Evolutionary conservation across 2,113 vertebrate genomes (phyloP), one percentile per base, ranked within the genome.

Genomic region (Hypanus sabinus): DNA sequence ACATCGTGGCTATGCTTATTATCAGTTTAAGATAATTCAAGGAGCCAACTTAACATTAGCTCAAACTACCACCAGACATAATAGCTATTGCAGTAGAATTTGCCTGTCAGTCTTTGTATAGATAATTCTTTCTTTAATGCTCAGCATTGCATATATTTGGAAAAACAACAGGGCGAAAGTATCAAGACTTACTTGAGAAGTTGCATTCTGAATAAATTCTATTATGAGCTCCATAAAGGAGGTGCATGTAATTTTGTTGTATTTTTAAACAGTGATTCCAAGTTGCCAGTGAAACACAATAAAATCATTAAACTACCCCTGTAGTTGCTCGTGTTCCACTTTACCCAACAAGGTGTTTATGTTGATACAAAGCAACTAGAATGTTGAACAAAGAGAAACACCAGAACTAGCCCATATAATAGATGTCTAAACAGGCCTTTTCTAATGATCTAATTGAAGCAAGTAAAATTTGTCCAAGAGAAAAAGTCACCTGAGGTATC

Each of bases 141-240:
- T 9, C 70, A 38, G 8, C 8, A 71, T 16, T 71, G 18, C 30
- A 90, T n/a, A 90, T 62, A 38, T 68, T 11, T 92, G 70, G 46
- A 46, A 46, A 46, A 46, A 46, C 68, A 73, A 73, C 71, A 71
- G 24, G 91, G 30, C 73, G 68, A 71, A 93, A 93, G 7, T 27
- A 10, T 85, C 24, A 33, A 0, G 46, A 70, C 46, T 73, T 73
- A 46, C 71, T 93, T 93, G 71, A 87, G 46, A 33, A 16, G 2
- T 60, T 71, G 33, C 65, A 46, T 27, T 46, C 65, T 92, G 36
- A 46, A 92, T 68, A 93, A 36, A 73, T 93, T 73, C 38, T 73
- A 93, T 93, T 93, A 93, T 73, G 12, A 55, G 91, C 22, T 70
- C 70, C 71, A 93, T 30, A 73, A 93, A 73, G 68, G 68, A 73